phyloP scores from a whole-genome alignment of 2,888 invertebrate genomes.

The Caenorhabditis doughertyi region DNA sequence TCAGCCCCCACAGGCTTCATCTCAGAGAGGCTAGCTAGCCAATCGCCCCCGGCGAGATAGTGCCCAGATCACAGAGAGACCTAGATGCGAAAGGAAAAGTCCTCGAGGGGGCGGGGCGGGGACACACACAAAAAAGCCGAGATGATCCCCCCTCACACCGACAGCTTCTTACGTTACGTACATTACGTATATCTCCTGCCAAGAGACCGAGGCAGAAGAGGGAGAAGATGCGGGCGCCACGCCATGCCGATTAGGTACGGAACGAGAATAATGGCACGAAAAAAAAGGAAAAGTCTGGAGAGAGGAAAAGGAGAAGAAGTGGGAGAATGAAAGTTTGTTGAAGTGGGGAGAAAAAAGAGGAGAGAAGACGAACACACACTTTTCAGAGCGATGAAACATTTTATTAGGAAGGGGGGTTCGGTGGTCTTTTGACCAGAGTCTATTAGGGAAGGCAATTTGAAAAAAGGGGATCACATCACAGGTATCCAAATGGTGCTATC shows the following conservation, averaged over 20 bases:
- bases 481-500: no score
- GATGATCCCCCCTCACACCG: no score
- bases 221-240: slow-evolving; percentile 7
- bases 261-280: slow-evolving; percentile 37
- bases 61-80: slow-evolving; percentile 6
- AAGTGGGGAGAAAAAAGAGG: background rate
- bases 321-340: slow-evolving; percentile 9
- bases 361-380: background rate
- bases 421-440: background rate
- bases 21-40: slow-evolving; percentile 31
- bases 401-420: background rate
- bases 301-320: no score
- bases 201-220: no score
- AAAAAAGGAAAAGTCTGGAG: slow-evolving; percentile 24
- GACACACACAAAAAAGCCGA: slow-evolving; percentile 3
- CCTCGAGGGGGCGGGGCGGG: background rate
- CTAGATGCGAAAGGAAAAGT: background rate
- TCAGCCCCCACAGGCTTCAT: slow-evolving; percentile 11
- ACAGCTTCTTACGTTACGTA: slow-evolving; percentile 28
- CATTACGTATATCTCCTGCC: slow-evolving; percentile 1
- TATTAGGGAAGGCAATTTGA: no score
- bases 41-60: background rate
- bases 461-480: no score
- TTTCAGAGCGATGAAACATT: background rate
- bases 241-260: slow-evolving; percentile 40